Conservation (phyloP, 2,113 vertebrate species). For the Pangasianodon hypophthalmus region DNA sequence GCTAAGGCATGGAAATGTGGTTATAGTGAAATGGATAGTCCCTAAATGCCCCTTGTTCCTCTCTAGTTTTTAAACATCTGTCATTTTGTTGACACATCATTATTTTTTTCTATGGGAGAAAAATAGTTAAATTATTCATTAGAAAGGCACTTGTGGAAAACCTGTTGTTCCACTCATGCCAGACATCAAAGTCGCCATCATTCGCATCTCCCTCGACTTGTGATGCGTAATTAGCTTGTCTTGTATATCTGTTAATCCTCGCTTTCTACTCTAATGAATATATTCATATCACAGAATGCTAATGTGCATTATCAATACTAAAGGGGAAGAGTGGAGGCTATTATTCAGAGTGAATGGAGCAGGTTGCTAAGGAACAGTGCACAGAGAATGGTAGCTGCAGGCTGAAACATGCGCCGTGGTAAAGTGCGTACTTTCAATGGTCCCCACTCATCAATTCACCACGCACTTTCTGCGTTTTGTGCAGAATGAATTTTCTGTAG, state of each 20-base stretch:
- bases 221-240: constrained; percentile 60
- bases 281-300: constrained; percentile 72
- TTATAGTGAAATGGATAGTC: background rate
- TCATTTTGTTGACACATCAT: constrained; percentile 62
- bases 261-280: constrained; percentile 71
- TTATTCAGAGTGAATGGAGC: constrained; percentile 69
- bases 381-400: constrained; percentile 50
- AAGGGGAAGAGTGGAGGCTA: constrained; percentile 62
- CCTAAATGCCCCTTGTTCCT: background rate
- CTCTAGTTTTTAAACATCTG: constrained; percentile 54
- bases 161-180: constrained; percentile 53
- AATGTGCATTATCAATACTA: constrained; percentile 68
- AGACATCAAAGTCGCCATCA: constrained; percentile 59
- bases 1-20: background rate
- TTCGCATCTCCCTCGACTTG: constrained; percentile 36
- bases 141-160: constrained; percentile 56
- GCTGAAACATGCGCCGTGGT: constrained; percentile 50
- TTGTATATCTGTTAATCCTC: constrained; percentile 67
- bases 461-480: constrained; percentile 14
- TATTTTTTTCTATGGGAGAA: constrained; percentile 27
- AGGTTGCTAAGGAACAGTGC: constrained; percentile 75
- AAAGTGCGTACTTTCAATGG: constrained; percentile 52
- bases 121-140: constrained; percentile 48
- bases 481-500: constrained; percentile 11
- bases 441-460: constrained; percentile 33